Percentiles rank a stretch among this genome's conserved stretches.
Evolutionary conservation across 2,797 vertebrate species (phyloP).

Genomic region (Paguma larvata): DNA sequence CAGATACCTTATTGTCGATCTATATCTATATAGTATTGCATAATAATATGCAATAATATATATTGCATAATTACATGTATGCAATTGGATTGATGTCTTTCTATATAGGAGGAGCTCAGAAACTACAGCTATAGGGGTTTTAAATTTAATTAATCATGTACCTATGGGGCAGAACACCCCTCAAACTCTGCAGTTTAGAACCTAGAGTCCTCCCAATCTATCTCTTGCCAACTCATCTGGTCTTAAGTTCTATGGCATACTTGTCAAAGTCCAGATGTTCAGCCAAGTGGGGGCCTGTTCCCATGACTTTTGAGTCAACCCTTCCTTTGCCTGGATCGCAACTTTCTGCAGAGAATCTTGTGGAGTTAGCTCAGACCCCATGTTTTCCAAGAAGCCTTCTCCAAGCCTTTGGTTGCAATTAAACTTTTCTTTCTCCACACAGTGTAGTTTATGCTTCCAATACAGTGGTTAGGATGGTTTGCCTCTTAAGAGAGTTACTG

Average conservation of each 20-base stretch:
- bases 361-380: not conserved
- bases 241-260: not conserved
- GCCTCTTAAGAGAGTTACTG: not conserved
- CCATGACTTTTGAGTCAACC: not conserved
- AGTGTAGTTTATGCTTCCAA: not conserved
- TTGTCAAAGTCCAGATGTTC: not conserved
- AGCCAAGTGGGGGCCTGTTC: not conserved
- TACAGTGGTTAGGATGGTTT: not conserved
- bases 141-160: not conserved
- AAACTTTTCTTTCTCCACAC: not conserved
- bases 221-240: not conserved
- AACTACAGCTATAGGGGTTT: not conserved
- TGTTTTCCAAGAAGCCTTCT: not conserved
- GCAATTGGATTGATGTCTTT: not conserved
- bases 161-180: not conserved
- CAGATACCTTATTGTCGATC: not conserved
- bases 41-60: not conserved
- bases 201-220: not conserved
- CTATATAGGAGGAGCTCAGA: not conserved
- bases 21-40: not conserved
- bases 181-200: not conserved
- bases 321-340: not conserved
- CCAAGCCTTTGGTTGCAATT: not conserved
- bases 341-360: not conserved
- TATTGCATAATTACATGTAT: not conserved